A percentile compares a stretch with the other conserved stretches of the same genome.
Evolutionary conservation across 2,113 vertebrate genomes (phyloP).

Genomic region (Corydoras maculifer): DNA sequence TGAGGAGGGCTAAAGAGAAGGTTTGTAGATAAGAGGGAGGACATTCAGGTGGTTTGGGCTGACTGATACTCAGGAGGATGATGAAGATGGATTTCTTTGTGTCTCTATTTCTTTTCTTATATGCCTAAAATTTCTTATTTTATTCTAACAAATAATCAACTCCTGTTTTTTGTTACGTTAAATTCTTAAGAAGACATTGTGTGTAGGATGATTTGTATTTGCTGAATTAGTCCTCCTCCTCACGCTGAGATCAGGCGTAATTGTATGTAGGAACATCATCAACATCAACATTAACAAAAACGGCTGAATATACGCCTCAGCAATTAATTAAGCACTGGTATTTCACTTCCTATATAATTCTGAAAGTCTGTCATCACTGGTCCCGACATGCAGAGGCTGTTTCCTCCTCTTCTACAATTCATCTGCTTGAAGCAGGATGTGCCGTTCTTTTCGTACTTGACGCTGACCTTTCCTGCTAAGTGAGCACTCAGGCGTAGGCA

Average conservation of each 20-base stretch:
- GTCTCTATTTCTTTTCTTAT: too few relatives aligned
- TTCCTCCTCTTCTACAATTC: slow-evolving; percentile 3
- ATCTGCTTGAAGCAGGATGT: slow-evolving; percentile 7
- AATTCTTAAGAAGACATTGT: neutral
- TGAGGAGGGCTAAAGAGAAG: too few relatives aligned
- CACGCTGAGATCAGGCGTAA: slow-evolving; percentile 1
- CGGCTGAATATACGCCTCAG: slow-evolving; percentile 12
- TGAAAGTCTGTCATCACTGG: slow-evolving; percentile 10
- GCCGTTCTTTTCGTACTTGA: slow-evolving; percentile 26
- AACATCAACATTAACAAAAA: slow-evolving; percentile 14
- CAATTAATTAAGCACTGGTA: slow-evolving; percentile 21
- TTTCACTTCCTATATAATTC: slow-evolving; percentile 21
- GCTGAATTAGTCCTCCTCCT: slow-evolving; percentile 20
- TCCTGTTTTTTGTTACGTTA: neutral
- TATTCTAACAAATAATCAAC: too few relatives aligned
- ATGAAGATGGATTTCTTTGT: too few relatives aligned
- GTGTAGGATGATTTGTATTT: slow-evolving; percentile 11
- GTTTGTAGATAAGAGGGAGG: too few relatives aligned
- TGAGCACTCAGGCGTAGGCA: slow-evolving; percentile 8
- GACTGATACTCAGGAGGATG: too few relatives aligned
- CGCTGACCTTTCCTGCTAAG: slow-evolving; percentile 40
- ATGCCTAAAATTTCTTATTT: too few relatives aligned
- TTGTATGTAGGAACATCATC: neutral
- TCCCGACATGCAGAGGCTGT: slow-evolving; percentile 13
- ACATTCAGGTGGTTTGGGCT: too few relatives aligned